Conservation (phyloP, 2,888 invertebrate species). For the Dinocampus coccinellae region DNA sequence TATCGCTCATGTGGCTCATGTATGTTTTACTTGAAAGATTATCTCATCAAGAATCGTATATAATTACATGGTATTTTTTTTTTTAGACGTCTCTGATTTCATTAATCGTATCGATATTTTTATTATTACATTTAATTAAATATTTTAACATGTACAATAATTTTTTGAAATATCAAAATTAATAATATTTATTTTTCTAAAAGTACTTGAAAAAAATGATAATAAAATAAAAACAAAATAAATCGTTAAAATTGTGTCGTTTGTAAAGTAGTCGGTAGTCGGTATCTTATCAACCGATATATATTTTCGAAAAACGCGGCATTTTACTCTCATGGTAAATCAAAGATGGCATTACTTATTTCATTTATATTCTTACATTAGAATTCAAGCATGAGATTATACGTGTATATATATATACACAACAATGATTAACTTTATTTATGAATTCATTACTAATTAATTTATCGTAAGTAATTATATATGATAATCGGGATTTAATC, state of each 20-base stretch:
- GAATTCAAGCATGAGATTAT: too few species aligned
- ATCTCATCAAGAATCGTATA: background rate
- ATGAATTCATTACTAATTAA: too few species aligned
- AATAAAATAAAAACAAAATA: too few species aligned
- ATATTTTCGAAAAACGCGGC: background rate
- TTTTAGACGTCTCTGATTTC: background rate
- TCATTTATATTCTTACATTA: background rate
- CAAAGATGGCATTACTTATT: background rate
- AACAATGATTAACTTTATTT: too few species aligned
- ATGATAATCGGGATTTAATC: too few species aligned
- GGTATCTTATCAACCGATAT: background rate
- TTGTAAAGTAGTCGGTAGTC: background rate
- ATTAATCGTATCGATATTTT: background rate
- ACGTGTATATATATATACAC: too few species aligned
- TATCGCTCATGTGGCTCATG: background rate
- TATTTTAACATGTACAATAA: background rate
- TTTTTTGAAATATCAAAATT: too few species aligned
- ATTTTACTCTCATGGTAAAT: too few species aligned
- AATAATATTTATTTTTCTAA: too few species aligned
- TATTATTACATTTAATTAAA: background rate
- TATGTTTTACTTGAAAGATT: background rate
- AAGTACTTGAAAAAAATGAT: too few species aligned
- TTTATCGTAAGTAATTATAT: too few species aligned
- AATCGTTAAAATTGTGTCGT: background rate
- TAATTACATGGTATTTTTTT: conserved; percentile 3